Base-by-base conservation (phyloP, 2,888 invertebrate species). In the Brachypalpus laphriformis region DNA sequence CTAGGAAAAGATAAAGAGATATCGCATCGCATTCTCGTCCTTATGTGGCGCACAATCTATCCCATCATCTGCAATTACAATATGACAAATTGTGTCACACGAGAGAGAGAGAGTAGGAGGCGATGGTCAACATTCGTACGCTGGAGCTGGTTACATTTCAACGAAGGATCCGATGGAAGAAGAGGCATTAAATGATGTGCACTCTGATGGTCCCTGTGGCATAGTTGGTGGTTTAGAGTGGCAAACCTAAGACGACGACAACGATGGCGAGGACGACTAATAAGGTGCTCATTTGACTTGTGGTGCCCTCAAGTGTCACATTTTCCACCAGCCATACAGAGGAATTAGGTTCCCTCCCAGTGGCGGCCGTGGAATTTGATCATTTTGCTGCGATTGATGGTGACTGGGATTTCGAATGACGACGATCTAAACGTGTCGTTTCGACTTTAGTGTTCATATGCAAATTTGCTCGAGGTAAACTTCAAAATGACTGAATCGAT, bases 51-150 rank as follows among this genome's bases (percentile, higher is more conserved):
- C 40, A 2, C 25, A 81, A 81, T 81, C 81, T 75, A 61, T 37
- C 45, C 20, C 66, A 81, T 81, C 54, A 63, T 81, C 81, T 81
- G 75, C 75, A 68, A 81, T 81, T 81, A 61, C 81, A 75, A 68
- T 81, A 75, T 81, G 81, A 81, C 81, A 81, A 81, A 81, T 81
- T 74, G 68, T 81, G 45, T 75, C 54, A 75, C 68, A 75, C 28
- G 31, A 65, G 47, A 34, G 66, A 37, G 78, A 42, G 70, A 56
- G n/a, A n/a, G n/a, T n/a, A n/a, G 54, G 22, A 9, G 28, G 18
- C n/a, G 2, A 16, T 65, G 31, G 31, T 0, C 8, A 18, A 14
- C 22, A 6, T n/a, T 6, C 11, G n/a, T n/a, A n/a, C n/a, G 3
- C n/a, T 28, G 6, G 31, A 31, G 40, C 28, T 56, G 6, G 20